Evolutionary conservation across 2,888 invertebrate species (phyloP).

Genomic region (Drosophila fungiperda): DNA sequence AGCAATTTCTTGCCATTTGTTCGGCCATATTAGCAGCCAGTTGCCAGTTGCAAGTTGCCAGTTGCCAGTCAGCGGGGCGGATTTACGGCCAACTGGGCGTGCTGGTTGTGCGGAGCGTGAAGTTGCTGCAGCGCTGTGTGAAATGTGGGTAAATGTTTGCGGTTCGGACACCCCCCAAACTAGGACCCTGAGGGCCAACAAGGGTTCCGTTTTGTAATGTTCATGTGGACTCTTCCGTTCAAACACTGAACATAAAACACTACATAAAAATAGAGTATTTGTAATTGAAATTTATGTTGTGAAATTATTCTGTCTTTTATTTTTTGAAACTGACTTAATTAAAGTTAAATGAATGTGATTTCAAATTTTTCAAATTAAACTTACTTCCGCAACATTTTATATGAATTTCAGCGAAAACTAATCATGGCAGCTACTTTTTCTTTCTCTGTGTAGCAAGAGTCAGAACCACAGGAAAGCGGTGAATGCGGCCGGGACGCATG

Average conservation of each 20-base stretch:
- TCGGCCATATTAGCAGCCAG: conserved; percentile 72
- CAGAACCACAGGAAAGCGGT: background rate
- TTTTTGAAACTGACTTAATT: background rate
- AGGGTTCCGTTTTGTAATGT: conserved; percentile 32
- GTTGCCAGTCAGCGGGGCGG: conserved; percentile 23
- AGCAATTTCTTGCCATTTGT: conserved; percentile 76
- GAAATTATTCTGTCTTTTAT: background rate
- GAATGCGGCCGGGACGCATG: conserved; percentile 57
- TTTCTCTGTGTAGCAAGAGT: background rate
- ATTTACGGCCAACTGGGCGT: conserved; percentile 44
- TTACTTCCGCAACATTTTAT: background rate
- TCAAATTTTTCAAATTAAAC: background rate
- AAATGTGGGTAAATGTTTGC: conserved; percentile 54
- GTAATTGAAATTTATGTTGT: background rate
- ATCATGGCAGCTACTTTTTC: background rate
- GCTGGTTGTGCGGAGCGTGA: conserved; percentile 41
- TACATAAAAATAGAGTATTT: background rate
- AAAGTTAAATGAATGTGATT: background rate
- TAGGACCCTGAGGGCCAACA: conserved; percentile 13
- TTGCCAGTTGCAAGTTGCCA: background rate
- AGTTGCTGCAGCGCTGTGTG: conserved; percentile 27
- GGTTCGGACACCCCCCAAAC: conserved; percentile 25
- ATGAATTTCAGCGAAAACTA: background rate
- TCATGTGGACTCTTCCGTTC: conserved; percentile 34
- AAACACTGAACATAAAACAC: background rate